Percentiles rank a stretch among this genome's conserved stretches.
Evolutionary conservation across 2,888 invertebrate genomes (phyloP).

Genomic region (Diploptera punctata): DNA sequence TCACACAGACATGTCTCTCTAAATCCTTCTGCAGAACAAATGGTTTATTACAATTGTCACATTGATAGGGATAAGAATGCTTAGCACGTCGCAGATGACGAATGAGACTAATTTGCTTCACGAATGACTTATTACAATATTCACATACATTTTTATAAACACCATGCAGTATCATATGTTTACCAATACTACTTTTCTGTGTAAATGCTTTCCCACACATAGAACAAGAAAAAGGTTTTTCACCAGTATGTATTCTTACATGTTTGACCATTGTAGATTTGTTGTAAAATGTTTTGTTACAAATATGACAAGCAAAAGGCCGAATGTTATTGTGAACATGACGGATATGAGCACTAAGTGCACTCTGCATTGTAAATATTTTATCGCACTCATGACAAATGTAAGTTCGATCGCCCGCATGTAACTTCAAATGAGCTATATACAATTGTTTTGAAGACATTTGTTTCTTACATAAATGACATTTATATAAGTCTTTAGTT

Average conservation of each 20-base stretch:
- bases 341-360: constrained; percentile 3
- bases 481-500: no score
- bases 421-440: not conserved
- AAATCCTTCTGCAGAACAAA: no score
- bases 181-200: not conserved
- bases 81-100: no score
- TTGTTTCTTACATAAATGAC: no score
- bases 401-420: constrained; percentile 12
- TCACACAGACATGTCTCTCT: no score
- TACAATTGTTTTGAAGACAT: no score
- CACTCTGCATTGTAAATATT: constrained; percentile 7
- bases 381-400: constrained; percentile 11
- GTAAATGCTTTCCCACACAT: constrained; percentile 9
- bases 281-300: constrained; percentile 32
- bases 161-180: not conserved
- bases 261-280: not conserved
- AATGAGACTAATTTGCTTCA: no score
- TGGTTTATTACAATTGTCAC: no score
- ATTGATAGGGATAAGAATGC: no score
- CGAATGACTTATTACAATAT: no score
- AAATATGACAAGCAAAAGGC: constrained; percentile 26
- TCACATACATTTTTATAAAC: no score
- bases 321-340: constrained; percentile 7
- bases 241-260: constrained; percentile 5
- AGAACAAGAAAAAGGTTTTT: not conserved